Base-by-base conservation (phyloP, 1,140 invertebrate genomes). In the Catajapyx aquilonaris region DNA sequence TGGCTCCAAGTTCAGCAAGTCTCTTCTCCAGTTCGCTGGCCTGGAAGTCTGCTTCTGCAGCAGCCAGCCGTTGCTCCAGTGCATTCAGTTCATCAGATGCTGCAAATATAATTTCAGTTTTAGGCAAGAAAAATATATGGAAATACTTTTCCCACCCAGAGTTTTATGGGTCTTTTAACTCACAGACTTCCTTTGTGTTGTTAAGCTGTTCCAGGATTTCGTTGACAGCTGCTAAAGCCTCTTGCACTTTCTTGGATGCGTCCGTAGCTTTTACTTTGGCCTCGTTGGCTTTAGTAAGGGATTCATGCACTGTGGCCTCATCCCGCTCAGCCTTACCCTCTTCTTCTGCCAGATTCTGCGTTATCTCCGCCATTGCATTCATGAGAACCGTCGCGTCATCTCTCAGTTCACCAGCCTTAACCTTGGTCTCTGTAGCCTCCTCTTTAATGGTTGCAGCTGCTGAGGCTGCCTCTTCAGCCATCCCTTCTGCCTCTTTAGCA, bases 221-320 rank as follows among this genome's bases (percentile, higher is more conserved):
- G 33, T 76, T 66, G 2, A 94, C 67, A 35, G 83, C 75, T 5
- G 66, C 61, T 16, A 87, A 55, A 5, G 86, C 78, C 49, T 81
- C 76, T 7, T 71, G 60, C 0, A 93, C 83, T 60, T 81, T 76
- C 40, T 74, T 70, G 23, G 73, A 69, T 0, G 83, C 81, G 44
- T 79, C 68, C 31, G 66, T 58, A 0, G 85, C 79, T 41, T 76
- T 76, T 13, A 69, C 79, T 52, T 84, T 84, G 1, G 86, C 84
- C 62, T 84, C 71, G 22, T 81, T 81, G 11, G 91, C 86, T 68
- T 84, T 65, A 44, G 66, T 61, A 44, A 73, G 62, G 2, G 71
- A 71, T 65, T n/a, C n/a, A n/a, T n/a, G n/a, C n/a, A n/a, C 81
- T 1, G 77, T 55, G 36, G 71, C 66, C 37, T 72, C 69, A 46